Conservation (phyloP, 2,888 invertebrate genomes). For the Acanthoscelides obtectus region DNA sequence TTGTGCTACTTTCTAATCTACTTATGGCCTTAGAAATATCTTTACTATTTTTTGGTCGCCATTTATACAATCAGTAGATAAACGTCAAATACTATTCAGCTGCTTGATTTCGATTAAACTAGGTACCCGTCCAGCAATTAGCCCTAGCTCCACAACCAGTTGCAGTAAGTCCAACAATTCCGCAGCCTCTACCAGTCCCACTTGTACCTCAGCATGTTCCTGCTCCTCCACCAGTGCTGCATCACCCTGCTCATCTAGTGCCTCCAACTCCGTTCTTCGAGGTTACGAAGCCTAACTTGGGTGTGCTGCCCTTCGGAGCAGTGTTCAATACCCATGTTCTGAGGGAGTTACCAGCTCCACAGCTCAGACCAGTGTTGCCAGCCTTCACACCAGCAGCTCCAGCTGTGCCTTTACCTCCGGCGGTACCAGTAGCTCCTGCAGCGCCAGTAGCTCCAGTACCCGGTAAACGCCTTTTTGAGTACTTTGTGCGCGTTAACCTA, state of each 20-base stretch:
- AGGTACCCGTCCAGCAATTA: slow-evolving; percentile 1
- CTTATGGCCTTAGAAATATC: too few relatives aligned
- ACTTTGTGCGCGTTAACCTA: too few relatives aligned
- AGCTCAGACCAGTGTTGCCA: slow-evolving; percentile 8
- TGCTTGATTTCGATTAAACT: too few relatives aligned
- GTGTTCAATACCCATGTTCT: slow-evolving; percentile 32
- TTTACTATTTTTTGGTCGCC: too few relatives aligned
- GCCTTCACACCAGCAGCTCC: slow-evolving; percentile 4
- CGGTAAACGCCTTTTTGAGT: too few relatives aligned
- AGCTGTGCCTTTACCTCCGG: slow-evolving; percentile 5
- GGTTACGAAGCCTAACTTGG: slow-evolving; percentile 36
- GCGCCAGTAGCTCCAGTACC: slow-evolving; percentile 4
- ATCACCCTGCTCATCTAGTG: slow-evolving; percentile 14
- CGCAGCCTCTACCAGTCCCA: slow-evolving; percentile 12
- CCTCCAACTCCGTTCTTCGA: slow-evolving; percentile 31
- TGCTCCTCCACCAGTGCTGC: slow-evolving; percentile 5
- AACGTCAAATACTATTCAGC: too few relatives aligned
- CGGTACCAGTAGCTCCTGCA: neutral
- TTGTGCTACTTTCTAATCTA: too few relatives aligned
- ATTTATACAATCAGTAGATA: too few relatives aligned
- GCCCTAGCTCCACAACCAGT: slow-evolving; percentile 7
- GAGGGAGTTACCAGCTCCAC: slow-evolving; percentile 20
- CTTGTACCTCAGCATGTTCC: slow-evolving; percentile 10
- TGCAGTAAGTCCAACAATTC: neutral
- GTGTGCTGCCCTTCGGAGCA: slow-evolving; percentile 35